These are phyloP conservation scores for Camelus bactrianus DNA, from an alignment of 2,113 vertebrate genomes.

Conservation along the genomic window DNA sequence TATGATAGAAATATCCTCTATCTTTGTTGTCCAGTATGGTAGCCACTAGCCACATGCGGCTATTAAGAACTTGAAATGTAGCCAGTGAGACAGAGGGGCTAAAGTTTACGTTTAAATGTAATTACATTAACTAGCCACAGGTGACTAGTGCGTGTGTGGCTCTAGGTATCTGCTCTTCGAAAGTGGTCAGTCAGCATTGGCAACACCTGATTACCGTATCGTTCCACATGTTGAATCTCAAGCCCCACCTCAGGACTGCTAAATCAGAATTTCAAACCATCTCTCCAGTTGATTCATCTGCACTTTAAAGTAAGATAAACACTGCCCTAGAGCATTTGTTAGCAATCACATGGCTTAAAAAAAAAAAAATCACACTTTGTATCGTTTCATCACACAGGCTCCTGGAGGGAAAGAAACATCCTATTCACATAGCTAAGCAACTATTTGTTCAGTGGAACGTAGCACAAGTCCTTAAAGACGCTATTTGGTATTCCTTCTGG, in stretches of 20 bases:
- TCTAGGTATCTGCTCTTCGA: neutral
- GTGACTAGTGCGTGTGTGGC: neutral
- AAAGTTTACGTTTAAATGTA: neutral
- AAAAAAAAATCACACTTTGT: neutral
- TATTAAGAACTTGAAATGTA: neutral
- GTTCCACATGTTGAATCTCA: neutral
- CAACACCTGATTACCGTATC: neutral
- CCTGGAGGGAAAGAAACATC: neutral
- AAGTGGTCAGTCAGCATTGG: neutral
- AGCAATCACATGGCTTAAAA: neutral
- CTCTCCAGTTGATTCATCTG: conserved; percentile 18
- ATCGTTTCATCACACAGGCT: conserved; percentile 29
- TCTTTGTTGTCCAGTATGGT: neutral
- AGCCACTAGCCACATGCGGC: neutral
- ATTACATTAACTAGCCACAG: neutral
- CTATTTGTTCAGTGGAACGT: neutral
- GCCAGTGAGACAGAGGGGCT: neutral
- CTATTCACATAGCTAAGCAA: neutral
- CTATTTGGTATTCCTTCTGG: neutral
- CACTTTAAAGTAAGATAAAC: neutral
- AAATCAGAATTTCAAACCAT: conserved; percentile 35
- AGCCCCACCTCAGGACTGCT: neutral
- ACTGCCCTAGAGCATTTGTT: conserved; percentile 1
- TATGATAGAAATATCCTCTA: neutral
- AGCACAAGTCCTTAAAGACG: neutral